These are phyloP conservation scores for Drosophila nigrodunni DNA, from an alignment of 1,140 invertebrate genomes.

Conservation along the genomic window DNA sequence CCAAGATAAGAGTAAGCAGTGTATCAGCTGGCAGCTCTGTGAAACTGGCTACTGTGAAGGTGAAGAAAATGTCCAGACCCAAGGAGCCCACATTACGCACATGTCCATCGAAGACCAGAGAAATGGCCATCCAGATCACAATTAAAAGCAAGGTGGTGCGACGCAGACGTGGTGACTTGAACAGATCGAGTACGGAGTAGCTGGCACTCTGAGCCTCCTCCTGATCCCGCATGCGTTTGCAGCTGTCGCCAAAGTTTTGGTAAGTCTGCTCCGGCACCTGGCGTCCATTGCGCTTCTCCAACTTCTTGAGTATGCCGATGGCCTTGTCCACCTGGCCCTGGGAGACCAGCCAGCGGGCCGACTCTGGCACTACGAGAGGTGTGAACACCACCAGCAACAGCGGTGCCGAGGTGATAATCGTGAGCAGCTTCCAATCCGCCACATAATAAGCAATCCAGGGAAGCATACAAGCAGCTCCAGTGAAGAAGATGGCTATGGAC, in stretches of 20 bases:
- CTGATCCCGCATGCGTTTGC: slow-evolving; percentile 86
- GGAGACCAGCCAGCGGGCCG: slow-evolving; percentile 92
- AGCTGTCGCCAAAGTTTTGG: slow-evolving; percentile 87
- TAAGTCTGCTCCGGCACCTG: slow-evolving; percentile 90
- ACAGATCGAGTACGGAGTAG: slow-evolving; percentile 92
- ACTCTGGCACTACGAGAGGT: slow-evolving; percentile 92
- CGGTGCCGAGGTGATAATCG: slow-evolving; percentile 90
- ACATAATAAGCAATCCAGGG: slow-evolving; percentile 93
- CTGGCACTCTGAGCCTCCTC: slow-evolving; percentile 87
- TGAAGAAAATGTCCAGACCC: slow-evolving; percentile 92
- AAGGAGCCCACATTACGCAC: slow-evolving; percentile 93
- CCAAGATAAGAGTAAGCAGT: slow-evolving; percentile 91
- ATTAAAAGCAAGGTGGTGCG: slow-evolving; percentile 90
- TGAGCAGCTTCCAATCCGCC: slow-evolving; percentile 91
- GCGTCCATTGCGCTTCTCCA: slow-evolving; percentile 91
- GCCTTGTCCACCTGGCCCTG: slow-evolving; percentile 92
- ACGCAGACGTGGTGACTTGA: slow-evolving; percentile 89
- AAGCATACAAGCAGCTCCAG: slow-evolving; percentile 90
- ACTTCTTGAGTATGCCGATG: slow-evolving; percentile 90
- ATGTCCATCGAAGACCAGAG: slow-evolving; percentile 94
- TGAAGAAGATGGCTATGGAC: slow-evolving; percentile 95
- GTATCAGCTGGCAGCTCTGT: slow-evolving; percentile 91
- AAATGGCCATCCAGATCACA: slow-evolving; percentile 94
- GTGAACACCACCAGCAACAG: slow-evolving; percentile 89
- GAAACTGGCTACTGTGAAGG: slow-evolving; percentile 92